Conservation (phyloP, 2,888 invertebrate genomes). For the Drosophila putrida region DNA sequence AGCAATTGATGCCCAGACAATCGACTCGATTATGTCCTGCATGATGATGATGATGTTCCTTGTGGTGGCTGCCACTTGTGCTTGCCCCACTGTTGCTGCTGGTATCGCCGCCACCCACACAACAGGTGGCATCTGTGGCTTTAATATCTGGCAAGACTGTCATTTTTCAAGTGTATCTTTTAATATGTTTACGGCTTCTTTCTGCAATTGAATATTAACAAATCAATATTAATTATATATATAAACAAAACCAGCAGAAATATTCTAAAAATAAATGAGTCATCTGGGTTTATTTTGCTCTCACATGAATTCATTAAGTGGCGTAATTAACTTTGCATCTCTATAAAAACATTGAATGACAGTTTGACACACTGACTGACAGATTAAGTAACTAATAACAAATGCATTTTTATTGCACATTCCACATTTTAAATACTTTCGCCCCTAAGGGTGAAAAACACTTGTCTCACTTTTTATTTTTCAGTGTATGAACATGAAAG, state of each 20-base stretch:
- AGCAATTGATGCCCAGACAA: slow-evolving; percentile 77
- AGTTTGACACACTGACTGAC: slow-evolving; percentile 8
- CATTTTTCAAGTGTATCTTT: slow-evolving; percentile 52
- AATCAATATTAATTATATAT: slow-evolving; percentile 1
- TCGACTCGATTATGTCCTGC: slow-evolving; percentile 32
- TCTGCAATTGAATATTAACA: slow-evolving; percentile 12
- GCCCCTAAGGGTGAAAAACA: neutral
- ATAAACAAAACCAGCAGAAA: neutral
- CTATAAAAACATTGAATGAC: neutral
- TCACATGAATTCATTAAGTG: slow-evolving; percentile 3
- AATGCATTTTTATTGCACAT: neutral
- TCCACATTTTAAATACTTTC: neutral
- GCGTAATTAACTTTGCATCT: slow-evolving; percentile 8
- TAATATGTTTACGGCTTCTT: neutral
- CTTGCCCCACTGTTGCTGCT: slow-evolving; percentile 55
- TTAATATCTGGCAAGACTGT: slow-evolving; percentile 83
- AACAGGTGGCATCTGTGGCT: slow-evolving; percentile 66
- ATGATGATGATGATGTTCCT: slow-evolving; percentile 12
- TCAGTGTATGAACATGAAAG: neutral
- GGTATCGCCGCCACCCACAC: slow-evolving; percentile 56
- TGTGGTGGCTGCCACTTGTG: slow-evolving; percentile 43
- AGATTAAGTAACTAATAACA: neutral
- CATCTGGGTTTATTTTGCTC: neutral
- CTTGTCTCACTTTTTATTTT: neutral
- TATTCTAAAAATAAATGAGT: neutral